These are phyloP conservation scores for Mizuhopecten yessoensis DNA, from an alignment of 1,140 invertebrate genomes.

Conservation along the genomic window DNA sequence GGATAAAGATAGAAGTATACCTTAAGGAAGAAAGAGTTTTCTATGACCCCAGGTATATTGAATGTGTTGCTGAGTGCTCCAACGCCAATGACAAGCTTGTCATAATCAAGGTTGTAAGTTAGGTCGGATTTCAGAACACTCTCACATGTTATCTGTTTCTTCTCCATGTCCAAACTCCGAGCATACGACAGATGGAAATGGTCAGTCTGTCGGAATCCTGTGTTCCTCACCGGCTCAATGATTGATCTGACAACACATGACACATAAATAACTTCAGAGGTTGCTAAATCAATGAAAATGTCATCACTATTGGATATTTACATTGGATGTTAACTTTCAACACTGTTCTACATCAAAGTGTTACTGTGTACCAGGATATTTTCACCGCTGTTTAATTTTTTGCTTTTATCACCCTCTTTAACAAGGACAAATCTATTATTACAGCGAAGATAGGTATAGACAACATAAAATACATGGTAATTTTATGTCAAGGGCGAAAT, in stretches of 20 bases:
- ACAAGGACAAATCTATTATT: too few species aligned
- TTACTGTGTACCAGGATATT: too few species aligned
- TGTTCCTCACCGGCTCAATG: constrained; percentile 83
- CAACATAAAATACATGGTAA: too few species aligned
- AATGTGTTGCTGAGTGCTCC: constrained; percentile 83
- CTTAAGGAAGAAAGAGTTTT: constrained; percentile 83
- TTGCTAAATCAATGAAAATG: not conserved
- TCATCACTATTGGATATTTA: not conserved
- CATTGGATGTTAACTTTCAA: not conserved
- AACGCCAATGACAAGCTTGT: constrained; percentile 83
- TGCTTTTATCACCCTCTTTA: too few species aligned
- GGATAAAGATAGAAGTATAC: too few species aligned
- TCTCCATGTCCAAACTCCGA: constrained; percentile 74
- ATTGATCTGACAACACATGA: constrained; percentile 79
- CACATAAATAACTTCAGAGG: not conserved
- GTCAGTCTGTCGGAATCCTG: constrained; percentile 78
- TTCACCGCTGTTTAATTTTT: too few species aligned
- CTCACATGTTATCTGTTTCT: constrained; percentile 73
- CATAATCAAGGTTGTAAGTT: constrained; percentile 77
- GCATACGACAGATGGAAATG: constrained; percentile 82
- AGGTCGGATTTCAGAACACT: constrained; percentile 75
- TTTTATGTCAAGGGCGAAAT: too few species aligned
- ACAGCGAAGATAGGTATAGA: too few species aligned
- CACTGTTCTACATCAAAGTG: too few species aligned
- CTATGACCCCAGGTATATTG: constrained; percentile 81